Conservation (phyloP, 35 echinoderm and acorn worm species). For the Strongylocentrotus purpuratus region DNA sequence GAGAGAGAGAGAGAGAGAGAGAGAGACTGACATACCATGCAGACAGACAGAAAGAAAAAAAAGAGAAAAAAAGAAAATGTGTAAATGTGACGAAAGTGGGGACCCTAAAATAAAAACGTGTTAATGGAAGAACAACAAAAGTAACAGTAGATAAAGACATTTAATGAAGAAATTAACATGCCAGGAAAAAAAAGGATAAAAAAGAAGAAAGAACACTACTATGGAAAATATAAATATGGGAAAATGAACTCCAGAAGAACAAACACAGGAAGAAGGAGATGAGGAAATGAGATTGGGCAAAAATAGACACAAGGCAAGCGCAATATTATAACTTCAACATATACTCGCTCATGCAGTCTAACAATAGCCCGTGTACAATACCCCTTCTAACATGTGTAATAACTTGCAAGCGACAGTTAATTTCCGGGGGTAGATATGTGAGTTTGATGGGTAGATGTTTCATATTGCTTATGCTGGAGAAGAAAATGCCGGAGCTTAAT, state of each 20-base stretch:
- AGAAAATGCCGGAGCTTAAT: not conserved
- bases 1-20: too few relatives aligned
- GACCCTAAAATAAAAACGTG: too few relatives aligned
- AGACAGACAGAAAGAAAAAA: too few relatives aligned
- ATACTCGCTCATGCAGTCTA: not conserved
- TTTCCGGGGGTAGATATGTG: not conserved
- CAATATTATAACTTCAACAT: not conserved
- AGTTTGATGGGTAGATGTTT: not conserved
- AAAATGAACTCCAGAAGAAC: not conserved
- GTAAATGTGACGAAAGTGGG: too few relatives aligned
- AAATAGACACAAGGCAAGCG: not conserved
- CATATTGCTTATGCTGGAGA: not conserved
- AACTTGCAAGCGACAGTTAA: not conserved
- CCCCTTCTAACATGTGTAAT: not conserved
- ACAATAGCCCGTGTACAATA: slow-evolving; percentile 10
- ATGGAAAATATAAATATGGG: not conserved
- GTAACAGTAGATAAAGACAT: not conserved
- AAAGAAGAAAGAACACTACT: not conserved
- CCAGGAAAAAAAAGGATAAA: not conserved
- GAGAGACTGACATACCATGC: too few relatives aligned
- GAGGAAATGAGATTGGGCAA: not conserved
- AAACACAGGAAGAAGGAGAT: not conserved
- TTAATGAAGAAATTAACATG: not conserved
- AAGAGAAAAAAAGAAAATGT: not conserved
- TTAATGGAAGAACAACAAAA: too few relatives aligned